Percentiles rank a stretch among this genome's conserved stretches.
Conservation (phyloP, 2,888 invertebrate genomes). For the Andrena camellia region DNA sequence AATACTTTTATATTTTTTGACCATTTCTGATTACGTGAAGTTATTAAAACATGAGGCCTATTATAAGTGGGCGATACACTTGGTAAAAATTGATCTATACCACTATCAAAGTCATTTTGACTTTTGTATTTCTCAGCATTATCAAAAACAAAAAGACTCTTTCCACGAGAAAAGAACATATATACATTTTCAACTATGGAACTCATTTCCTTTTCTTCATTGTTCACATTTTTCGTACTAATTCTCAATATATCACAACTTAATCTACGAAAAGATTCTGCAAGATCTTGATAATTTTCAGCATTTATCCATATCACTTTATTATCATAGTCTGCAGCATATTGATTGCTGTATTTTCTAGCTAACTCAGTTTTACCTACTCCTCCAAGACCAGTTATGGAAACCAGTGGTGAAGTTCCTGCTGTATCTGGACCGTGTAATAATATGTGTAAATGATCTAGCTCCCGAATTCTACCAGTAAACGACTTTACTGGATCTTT, state of each 20-base stretch:
- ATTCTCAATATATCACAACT: background rate
- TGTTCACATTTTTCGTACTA: background rate
- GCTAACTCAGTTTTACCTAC: constrained; percentile 1
- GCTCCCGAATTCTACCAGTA: background rate
- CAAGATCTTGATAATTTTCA: background rate
- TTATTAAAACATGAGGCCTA: background rate
- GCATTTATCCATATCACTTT: constrained; percentile 14
- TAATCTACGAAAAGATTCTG: background rate
- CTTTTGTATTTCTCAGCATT: background rate
- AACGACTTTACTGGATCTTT: background rate
- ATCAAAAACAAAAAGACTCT: constrained; percentile 6
- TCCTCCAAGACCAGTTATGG: background rate
- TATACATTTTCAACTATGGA: constrained; percentile 8
- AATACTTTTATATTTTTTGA: background rate
- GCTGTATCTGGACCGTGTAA: background rate
- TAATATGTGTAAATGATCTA: background rate
- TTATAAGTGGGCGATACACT: background rate
- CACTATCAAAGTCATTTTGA: background rate
- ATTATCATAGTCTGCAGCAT: background rate
- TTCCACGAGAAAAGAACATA: background rate
- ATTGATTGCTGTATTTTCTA: background rate
- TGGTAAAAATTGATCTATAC: constrained; percentile 1
- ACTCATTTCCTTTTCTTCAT: background rate
- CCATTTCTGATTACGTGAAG: background rate
- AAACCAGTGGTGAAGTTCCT: background rate